Base-by-base conservation (phyloP, 1,140 invertebrate species). In the Holotrichia oblita region DNA sequence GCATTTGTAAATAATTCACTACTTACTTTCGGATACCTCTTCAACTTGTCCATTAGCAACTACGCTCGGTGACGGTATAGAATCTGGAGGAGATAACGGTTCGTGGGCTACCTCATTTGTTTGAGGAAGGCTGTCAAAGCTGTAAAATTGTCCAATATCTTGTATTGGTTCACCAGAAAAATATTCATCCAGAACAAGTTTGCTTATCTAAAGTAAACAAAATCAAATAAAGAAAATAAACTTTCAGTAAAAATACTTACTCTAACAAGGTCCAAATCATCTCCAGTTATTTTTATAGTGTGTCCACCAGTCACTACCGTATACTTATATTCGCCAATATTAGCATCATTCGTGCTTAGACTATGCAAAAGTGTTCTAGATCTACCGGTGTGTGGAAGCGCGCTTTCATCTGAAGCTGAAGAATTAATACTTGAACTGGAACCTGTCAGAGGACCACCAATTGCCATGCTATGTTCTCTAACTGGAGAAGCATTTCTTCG, bases 401-500 rank as follows among this genome's bases (percentile, higher is more conserved):
- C 84, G 85, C 90, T 90, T 80, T 95, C 93, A 82, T 95, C 93
- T 0, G 93, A 94, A 69, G 92, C 93, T 80, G 91, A 92, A 77
- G 93, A 94, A 84, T 94, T 94, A 24, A 95, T 85, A 73, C 90
- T 92, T 3, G 90, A 91, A 81, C 89, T 91, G 41, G 90, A 91
- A 83, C 87, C 93, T 88, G 88, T 91, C 87, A 89, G 91, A 87
- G 85, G 91, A 87, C 86, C 90, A 84, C 82, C 82, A 59, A 87
- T 84, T 69, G 82, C 81, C 34, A 82, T 80, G 48, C 86, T 84
- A 86, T 90, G 86, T 85, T 89, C 85, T 86, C 94, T 90, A 77
- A 97, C 93, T 64, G 96, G 96, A 34, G 95, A 97, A 79, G 95
- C 95, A 89, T 98, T 97, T 84, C 96, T 92, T 82, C 94, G 91